A percentile compares a stretch with the other conserved stretches of the same genome.
Evolutionary conservation across 2,797 vertebrate species (phyloP).

Genomic region (Hemitrygon akajei): DNA sequence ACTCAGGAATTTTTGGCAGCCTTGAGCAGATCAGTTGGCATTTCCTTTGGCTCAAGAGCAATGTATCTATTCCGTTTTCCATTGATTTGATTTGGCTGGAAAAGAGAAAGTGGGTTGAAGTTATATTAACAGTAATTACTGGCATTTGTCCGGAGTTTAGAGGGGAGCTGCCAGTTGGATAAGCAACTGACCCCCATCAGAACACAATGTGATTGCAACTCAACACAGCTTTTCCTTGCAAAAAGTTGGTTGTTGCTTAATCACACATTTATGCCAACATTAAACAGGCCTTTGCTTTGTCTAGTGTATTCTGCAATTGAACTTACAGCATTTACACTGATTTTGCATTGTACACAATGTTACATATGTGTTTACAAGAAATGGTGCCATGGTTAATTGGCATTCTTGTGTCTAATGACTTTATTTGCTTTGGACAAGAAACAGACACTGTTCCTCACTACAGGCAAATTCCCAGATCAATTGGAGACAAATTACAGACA

Average conservation of each 20-base stretch:
- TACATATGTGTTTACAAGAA: neutral
- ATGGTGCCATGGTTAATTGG: neutral
- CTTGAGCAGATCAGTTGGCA: too few species aligned
- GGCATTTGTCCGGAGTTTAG: neutral
- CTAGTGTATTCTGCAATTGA: neutral
- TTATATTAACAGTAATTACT: neutral
- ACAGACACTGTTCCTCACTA: neutral
- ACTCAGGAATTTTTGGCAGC: too few species aligned
- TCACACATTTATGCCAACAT: too few species aligned
- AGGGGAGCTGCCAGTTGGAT: neutral
- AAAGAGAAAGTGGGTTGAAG: too few species aligned
- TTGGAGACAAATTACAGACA: neutral
- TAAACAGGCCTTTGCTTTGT: neutral
- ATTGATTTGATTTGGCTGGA: too few species aligned
- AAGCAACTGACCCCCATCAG: neutral
- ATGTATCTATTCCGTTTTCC: too few species aligned
- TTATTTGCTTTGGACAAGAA: neutral
- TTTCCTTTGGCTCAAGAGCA: too few species aligned
- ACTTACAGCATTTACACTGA: neutral
- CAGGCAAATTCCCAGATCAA: neutral
- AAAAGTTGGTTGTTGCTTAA: too few species aligned
- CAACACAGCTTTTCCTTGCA: neutral
- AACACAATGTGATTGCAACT: neutral
- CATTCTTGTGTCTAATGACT: neutral
- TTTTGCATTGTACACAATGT: neutral